Evolutionary conservation across 2,797 vertebrate genomes (phyloP).

Genomic region (Mastacembelus armatus): DNA sequence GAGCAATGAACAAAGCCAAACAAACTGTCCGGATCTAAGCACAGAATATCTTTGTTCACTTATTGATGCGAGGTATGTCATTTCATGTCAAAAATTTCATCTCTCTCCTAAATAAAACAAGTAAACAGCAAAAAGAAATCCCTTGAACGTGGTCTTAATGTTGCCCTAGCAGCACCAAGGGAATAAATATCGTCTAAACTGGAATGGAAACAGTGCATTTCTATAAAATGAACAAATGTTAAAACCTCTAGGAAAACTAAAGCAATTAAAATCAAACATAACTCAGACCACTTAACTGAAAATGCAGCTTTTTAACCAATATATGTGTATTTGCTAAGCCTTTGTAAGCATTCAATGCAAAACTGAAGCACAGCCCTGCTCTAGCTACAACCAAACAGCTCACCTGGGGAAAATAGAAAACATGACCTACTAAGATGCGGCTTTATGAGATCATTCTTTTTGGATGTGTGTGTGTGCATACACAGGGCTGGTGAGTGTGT

Average conservation of each 20-base stretch:
- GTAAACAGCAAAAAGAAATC: slow-evolving; percentile 60
- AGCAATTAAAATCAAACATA: slow-evolving; percentile 66
- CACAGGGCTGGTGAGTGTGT: slow-evolving; percentile 54
- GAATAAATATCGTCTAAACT: slow-evolving; percentile 55
- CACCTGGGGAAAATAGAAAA: slow-evolving; percentile 24
- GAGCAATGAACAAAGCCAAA: slow-evolving; percentile 75
- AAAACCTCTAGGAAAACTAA: slow-evolving; percentile 71
- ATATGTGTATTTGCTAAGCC: slow-evolving; percentile 33
- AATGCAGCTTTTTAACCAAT: slow-evolving; percentile 43
- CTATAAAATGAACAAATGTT: slow-evolving; percentile 63
- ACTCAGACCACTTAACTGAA: slow-evolving; percentile 56
- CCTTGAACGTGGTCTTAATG: slow-evolving; percentile 68
- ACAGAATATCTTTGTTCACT: slow-evolving; percentile 66
- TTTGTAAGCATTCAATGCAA: slow-evolving; percentile 35
- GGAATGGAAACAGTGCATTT: slow-evolving; percentile 57
- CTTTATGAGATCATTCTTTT: slow-evolving; percentile 35
- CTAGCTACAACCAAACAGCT: slow-evolving; percentile 47
- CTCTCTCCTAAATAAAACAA: slow-evolving; percentile 66
- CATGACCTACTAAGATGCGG: slow-evolving; percentile 37
- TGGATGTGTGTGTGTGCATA: slow-evolving; percentile 51
- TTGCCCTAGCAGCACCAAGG: slow-evolving; percentile 70
- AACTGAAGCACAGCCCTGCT: slow-evolving; percentile 35
- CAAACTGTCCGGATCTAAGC: slow-evolving; percentile 64
- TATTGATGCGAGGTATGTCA: slow-evolving; percentile 70
- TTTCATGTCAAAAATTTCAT: slow-evolving; percentile 48